Evolutionary conservation across 2,888 invertebrate species (phyloP).

Genomic region (Ichneumoninae sp.): DNA sequence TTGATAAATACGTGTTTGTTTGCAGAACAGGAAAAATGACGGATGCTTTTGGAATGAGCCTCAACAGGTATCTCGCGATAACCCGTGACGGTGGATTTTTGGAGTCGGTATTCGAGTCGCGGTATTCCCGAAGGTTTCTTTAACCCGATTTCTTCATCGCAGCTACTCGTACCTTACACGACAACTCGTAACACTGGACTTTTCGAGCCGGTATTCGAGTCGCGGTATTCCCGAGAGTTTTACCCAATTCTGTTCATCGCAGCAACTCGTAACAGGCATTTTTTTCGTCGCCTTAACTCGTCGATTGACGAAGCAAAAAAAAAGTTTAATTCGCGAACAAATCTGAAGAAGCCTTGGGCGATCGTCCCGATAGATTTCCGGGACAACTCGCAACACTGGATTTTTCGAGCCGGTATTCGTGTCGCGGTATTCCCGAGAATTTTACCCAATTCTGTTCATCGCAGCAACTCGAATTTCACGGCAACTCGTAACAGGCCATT

Average conservation of each 20-base stretch:
- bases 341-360: background rate
- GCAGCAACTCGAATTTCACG: no score
- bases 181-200: no score
- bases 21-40: slow-evolving; percentile 3
- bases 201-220: no score
- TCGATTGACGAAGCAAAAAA: background rate
- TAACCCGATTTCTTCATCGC: background rate
- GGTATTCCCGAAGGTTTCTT: background rate
- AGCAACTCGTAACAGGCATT: no score
- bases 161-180: no score
- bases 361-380: slow-evolving; percentile 21
- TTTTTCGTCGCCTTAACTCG: no score
- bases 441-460: no score
- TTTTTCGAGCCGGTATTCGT: no score
- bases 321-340: background rate
- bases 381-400: background rate
- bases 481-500: no score
- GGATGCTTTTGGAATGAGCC: background rate
- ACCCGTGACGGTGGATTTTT: background rate
- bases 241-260: no score
- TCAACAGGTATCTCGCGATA: background rate
- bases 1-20: slow-evolving; percentile 39
- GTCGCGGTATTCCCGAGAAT: no score
- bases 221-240: no score
- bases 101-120: background rate